Evolutionary conservation across 2,888 invertebrate genomes (phyloP).

Genomic region (Zygaena filipendulae): DNA sequence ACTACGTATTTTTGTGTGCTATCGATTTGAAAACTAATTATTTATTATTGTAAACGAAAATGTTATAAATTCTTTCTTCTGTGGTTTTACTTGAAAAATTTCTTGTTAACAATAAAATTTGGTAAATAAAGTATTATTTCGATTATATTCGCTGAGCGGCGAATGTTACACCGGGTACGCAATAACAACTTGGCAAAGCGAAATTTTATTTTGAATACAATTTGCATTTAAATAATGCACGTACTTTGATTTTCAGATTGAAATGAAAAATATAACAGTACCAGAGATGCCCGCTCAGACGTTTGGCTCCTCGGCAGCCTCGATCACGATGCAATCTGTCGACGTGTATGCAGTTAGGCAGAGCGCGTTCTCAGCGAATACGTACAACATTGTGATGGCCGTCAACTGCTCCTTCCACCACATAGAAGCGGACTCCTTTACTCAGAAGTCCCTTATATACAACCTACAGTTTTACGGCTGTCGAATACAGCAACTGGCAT

Average conservation of each 20-base stretch:
- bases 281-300: conserved; percentile 69
- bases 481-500: conserved; percentile 62
- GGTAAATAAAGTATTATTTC: too few species aligned
- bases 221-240: conserved; percentile 11
- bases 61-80: too few species aligned
- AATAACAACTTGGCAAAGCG: too few species aligned
- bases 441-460: conserved; percentile 69
- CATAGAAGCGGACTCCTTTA: conserved; percentile 73
- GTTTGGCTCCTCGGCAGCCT: conserved; percentile 74
- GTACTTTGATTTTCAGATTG: conserved; percentile 61
- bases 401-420: conserved; percentile 70
- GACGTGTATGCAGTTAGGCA: conserved; percentile 65
- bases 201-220: conserved; percentile 10
- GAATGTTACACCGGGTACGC: too few species aligned
- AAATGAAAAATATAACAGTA: conserved; percentile 69
- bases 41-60: too few species aligned
- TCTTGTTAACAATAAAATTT: too few species aligned
- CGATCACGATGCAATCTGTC: conserved; percentile 60
- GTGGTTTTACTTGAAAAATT: too few species aligned
- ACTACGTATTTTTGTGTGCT: too few species aligned
- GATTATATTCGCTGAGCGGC: too few species aligned
- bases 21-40: too few species aligned
- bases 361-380: conserved; percentile 75
- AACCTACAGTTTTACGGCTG: conserved; percentile 71
- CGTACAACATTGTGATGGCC: conserved; percentile 71